Base-by-base conservation (phyloP, 2,113 vertebrate species). In the Thryonomys swinderianus region DNA sequence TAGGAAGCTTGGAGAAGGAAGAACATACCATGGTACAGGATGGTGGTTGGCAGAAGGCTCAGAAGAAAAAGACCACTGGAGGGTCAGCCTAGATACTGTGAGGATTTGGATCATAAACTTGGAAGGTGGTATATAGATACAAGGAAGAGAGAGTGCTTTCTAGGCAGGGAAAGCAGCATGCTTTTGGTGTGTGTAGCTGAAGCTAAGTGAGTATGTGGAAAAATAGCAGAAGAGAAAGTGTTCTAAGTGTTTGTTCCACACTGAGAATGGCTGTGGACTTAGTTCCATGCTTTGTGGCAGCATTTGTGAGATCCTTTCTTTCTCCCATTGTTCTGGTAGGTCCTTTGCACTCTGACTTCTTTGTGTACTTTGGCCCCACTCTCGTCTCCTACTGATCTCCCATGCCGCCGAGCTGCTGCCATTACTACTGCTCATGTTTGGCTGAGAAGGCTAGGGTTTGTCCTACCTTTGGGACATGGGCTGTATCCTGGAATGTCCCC, bases 271-370 rank as follows among this genome's bases (percentile, higher is more conserved):
- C 74, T 10, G 25, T 85, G 91, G 78, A 69, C 62, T 86, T 79
- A 27, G 78, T 85, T 85, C 61, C 51, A 3, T 92, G 62, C 45
- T 90, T 45, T 80, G 27, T 23, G 84, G 51, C 48, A 80, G 30
- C 13, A 30, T 89, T 71, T 91, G 30, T 86, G 32, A 89, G 51
- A 37, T 92, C 45, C 80, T 90, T 69, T 86, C 88, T 86, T 86
- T 80, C 30, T 32, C 30, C 57, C 73, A 34, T 17, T 91, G 2
- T 53, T 7, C 20, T n/a, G n/a, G n/a, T n/a, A 17, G 42, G 62
- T 88, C 40, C 66, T 96, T 61, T 66, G 30, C 20, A 34, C 74
- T 88, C 40, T 76, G 45, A 13, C 40, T 85, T 81, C 37, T 90
- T 89, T 40, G 45, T 87, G 25, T 86, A 69, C 37, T 95, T 82